Base-by-base conservation (phyloP, 2,797 vertebrate genomes). In the Lepus townsendii region DNA sequence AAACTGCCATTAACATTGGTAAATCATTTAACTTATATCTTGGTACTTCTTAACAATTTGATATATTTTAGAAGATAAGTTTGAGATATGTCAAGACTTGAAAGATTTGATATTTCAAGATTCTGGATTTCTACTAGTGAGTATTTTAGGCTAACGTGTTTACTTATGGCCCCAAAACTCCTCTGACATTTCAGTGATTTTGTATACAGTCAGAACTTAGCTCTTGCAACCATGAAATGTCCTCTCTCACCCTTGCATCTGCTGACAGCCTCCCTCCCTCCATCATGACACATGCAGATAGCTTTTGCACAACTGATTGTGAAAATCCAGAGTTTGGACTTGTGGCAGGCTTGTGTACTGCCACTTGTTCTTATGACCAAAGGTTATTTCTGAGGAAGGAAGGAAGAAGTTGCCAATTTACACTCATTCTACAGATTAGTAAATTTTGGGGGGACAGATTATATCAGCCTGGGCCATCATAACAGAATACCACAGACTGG, bases 1-100 rank as follows among this genome's bases (percentile, higher is more conserved):
- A 99, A 98, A 99, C 99, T 0, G 99, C 99, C 94, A 99, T 99
- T 97, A 99, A 99, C 97, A 99, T 99, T 0, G 99, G 99, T 99
- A 98, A 98, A 92, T 22, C 75, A 35, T 76, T 78, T 73, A 47
- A 27, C 47, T 62, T 84, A 47, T n/a, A 30, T 78, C 38, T 13
- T 35, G 50, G 35, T 83, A n/a, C 30, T 84, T 97, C 93, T 88
- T 62, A 86, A 66, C 16, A 52, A 35, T 3, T 91, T 92, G 60
- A 24, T 11, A 32, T 4, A 9, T 42, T 95, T 97, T 91, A 80
- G 62, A 84, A 72, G 72, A 73, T 65, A 63, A 6, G 63, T 73
- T 82, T 66, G 32, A 72, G 54, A 52, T 38, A 32, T 42, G 73
- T 93, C 26, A 91, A 82, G 27, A 90, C 57, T 30, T 76, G 54